Evolutionary conservation across 1,140 invertebrate genomes (phyloP), one percentile per base, ranked within the genome.

Genomic region (Palaemon carinicauda): DNA sequence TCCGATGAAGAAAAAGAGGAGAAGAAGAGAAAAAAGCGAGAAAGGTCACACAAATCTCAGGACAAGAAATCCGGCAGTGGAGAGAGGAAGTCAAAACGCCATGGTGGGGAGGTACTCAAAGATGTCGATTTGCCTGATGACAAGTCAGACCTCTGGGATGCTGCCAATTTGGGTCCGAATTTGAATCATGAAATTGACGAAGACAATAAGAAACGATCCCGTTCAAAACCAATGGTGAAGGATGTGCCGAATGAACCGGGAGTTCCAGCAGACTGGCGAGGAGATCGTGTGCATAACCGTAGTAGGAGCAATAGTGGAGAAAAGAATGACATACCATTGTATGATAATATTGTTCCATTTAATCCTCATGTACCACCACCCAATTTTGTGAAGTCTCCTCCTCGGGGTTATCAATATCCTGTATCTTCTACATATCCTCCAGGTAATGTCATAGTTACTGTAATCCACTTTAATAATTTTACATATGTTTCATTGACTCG

Each of bases 1-100:
- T 85, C 82, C 53, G 82, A 85, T 24, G 82, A 85, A 51, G 82
- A 79, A 74, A 79, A 29, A 51, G 77, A 86, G 17, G 77, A 78
- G 33, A 79, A 86, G 50, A 75, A 78, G 7, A 80, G 51, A 31
- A 86, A 74, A n/a, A 80, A 53, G 29, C 80, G 71, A 29, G 78
- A 80, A 14, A 69, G 77, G 19, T 86, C 84, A 15, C 84, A 86
- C 51, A 86, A 52, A 29, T 80, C 60, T 41, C 84, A 86, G 31
- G 84, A 86, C n/a, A 31, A 31, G n/a, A 69, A 69, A 31, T 69
- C 65, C 3, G 15, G 41, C 65, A 69, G 65, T 27, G 14, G 65
- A 69, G 65, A 31, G 84, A 31, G 15, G 77, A 84, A 50, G 60
- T 75, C 82, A 82, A 27, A 51, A 52, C 56, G 54, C 7, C 19